Evolutionary conservation across 1,140 invertebrate genomes (phyloP).

Genomic region (Sinella curviseta): DNA sequence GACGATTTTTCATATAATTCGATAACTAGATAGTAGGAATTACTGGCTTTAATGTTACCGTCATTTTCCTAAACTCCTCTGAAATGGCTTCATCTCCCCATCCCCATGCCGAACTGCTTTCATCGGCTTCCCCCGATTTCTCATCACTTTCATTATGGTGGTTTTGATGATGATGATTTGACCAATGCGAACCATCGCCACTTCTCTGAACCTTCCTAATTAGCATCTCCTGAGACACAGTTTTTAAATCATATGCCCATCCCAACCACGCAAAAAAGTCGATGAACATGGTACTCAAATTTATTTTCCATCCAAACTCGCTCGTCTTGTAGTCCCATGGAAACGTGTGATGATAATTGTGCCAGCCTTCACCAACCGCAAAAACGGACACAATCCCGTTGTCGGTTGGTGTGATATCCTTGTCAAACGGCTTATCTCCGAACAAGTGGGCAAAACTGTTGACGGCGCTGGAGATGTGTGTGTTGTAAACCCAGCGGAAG

Average conservation of each 20-base stretch:
- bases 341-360: too few species aligned
- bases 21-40: too few species aligned
- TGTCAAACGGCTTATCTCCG: not conserved
- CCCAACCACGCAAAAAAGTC: too few species aligned
- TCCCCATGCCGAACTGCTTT: not conserved
- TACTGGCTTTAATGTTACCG: not conserved
- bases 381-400: not conserved
- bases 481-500: too few species aligned
- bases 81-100: not conserved
- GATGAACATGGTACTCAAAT: not conserved
- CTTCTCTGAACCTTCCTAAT: too few species aligned
- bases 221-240: not conserved
- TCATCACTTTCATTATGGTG: not conserved
- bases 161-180: too few species aligned
- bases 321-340: not conserved
- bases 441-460: not conserved
- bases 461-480: not conserved
- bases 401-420: not conserved
- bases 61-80: not conserved
- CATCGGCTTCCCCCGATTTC: not conserved
- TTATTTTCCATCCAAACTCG: not conserved
- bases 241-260: not conserved
- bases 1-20: too few species aligned
- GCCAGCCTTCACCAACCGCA: not conserved
- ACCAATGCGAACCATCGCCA: too few species aligned